Percentiles rank a stretch among this genome's conserved stretches.
Evolutionary conservation across 2,888 invertebrate genomes (phyloP).

Genomic region (Conops quadrifasciatus): DNA sequence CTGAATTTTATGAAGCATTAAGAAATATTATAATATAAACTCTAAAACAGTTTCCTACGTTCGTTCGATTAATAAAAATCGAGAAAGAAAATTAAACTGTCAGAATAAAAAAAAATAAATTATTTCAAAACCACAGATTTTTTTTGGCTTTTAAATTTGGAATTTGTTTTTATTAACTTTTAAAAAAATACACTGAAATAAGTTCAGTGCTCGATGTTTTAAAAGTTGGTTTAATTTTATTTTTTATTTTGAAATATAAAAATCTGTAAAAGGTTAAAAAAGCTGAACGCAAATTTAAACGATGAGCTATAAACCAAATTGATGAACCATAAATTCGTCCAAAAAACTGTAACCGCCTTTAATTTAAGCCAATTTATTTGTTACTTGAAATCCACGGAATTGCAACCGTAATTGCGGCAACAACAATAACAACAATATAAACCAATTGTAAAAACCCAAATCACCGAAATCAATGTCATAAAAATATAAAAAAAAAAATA

Average conservation of each 20-base stretch:
- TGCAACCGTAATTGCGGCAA: neutral
- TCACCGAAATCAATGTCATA: neutral
- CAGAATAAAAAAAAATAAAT: neutral
- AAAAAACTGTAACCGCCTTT: too few relatives aligned
- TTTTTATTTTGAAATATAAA: too few relatives aligned
- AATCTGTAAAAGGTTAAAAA: too few relatives aligned
- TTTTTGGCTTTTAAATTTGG: neutral
- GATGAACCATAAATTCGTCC: too few relatives aligned
- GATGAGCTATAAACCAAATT: too few relatives aligned
- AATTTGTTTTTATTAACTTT: too few relatives aligned
- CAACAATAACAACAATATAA: neutral
- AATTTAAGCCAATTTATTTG: neutral
- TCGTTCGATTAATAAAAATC: neutral
- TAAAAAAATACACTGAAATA: too few relatives aligned
- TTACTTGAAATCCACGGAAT: neutral
- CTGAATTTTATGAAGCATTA: too few relatives aligned
- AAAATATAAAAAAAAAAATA: neutral
- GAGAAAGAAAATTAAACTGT: neutral
- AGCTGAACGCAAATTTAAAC: too few relatives aligned
- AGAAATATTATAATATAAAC: conserved; percentile 1
- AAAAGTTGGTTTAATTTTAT: too few relatives aligned
- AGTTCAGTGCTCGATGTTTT: too few relatives aligned
- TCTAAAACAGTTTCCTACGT: neutral
- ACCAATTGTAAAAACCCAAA: neutral
- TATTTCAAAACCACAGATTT: neutral